phyloP scores from a whole-genome alignment of 2,113 vertebrate genomes.

The Neolamprologus sp. region DNA sequence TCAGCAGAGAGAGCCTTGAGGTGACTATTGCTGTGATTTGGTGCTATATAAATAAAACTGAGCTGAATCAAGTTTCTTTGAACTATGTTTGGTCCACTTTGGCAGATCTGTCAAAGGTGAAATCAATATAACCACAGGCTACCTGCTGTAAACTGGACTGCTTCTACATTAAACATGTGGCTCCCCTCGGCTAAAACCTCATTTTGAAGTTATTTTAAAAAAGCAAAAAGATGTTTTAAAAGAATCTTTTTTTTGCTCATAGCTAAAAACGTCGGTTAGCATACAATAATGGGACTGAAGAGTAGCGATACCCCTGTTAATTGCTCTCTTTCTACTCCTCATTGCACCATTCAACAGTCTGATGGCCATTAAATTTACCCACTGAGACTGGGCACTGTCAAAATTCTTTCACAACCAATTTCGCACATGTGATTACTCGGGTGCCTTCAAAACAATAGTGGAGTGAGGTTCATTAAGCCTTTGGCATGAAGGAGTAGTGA shows the following conservation, averaged over 20 bases:
- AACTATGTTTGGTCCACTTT: background rate
- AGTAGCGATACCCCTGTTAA: background rate
- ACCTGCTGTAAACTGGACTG: background rate
- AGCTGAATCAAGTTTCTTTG: background rate
- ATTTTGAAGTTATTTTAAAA: background rate
- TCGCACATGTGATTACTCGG: conserved; percentile 26
- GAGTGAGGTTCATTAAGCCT: conserved; percentile 18
- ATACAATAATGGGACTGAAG: background rate
- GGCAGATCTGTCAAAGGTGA: background rate
- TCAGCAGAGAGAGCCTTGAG: background rate
- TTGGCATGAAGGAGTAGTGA: background rate
- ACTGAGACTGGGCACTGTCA: conserved; percentile 5
- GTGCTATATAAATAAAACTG: background rate
- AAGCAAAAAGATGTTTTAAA: background rate
- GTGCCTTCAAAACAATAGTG: background rate
- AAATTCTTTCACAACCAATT: conserved; percentile 30
- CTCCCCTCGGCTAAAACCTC: background rate
- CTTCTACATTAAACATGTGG: background rate
- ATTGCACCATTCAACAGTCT: conserved; percentile 10
- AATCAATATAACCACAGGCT: background rate
- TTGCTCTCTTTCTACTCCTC: background rate
- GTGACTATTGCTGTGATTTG: background rate
- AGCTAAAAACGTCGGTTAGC: background rate
- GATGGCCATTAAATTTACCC: conserved; percentile 13
- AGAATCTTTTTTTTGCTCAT: background rate